phyloP scores from a whole-genome alignment of 1,140 invertebrate species.

The Dreissena rostriformis region DNA sequence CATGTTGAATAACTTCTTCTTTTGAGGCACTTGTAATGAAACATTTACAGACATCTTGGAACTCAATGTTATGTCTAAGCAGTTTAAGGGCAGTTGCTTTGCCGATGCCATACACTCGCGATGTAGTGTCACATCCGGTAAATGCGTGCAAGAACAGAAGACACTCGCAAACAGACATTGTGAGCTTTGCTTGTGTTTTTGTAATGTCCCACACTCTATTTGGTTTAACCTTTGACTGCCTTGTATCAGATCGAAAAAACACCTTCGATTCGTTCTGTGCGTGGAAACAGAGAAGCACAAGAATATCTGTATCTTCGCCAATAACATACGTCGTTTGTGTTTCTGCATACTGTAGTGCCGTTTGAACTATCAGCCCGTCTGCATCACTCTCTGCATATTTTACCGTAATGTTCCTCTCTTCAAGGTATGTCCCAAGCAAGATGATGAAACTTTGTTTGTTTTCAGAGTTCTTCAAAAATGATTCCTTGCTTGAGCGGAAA shows the following conservation, averaged over 20 bases:
- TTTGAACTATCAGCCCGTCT: conserved; percentile 25
- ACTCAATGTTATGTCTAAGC: neutral
- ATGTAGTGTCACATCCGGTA: conserved; percentile 46
- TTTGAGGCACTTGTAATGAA: neutral
- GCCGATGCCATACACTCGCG: conserved; percentile 9
- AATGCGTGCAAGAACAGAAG: conserved; percentile 35
- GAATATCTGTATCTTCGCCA: conserved; percentile 56
- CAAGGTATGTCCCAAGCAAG: conserved; percentile 4
- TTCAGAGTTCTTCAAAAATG: conserved; percentile 52
- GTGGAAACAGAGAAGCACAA: conserved; percentile 35
- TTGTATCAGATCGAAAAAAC: conserved; percentile 7
- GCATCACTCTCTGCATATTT: conserved; percentile 33
- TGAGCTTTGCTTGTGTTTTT: conserved; percentile 2
- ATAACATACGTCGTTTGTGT: neutral
- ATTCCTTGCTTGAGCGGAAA: conserved; percentile 45
- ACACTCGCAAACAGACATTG: neutral
- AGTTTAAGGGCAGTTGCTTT: conserved; percentile 1
- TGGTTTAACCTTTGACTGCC: neutral
- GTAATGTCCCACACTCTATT: conserved; percentile 45
- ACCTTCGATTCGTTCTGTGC: neutral
- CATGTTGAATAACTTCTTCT: neutral
- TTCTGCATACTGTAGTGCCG: neutral
- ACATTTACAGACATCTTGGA: neutral
- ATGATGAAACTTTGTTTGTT: conserved; percentile 59
- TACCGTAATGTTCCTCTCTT: neutral